Conservation (phyloP, 2,113 vertebrate genomes). For the Atlantisia rogersi region DNA sequence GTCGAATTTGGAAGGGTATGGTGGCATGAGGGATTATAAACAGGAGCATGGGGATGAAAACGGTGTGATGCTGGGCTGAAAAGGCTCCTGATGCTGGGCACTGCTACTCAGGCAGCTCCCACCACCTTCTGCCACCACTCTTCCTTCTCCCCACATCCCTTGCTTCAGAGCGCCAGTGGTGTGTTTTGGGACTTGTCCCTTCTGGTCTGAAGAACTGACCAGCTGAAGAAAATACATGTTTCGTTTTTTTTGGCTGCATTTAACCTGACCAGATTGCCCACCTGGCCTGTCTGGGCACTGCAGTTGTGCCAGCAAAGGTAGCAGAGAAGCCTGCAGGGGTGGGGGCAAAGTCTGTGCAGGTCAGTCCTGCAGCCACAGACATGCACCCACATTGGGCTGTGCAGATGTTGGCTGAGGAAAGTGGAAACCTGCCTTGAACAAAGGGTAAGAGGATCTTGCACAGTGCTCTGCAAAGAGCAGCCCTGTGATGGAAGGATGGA, state of each 20-base stretch:
- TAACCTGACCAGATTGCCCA: not conserved
- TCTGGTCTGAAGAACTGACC: not conserved
- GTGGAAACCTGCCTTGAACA: not conserved
- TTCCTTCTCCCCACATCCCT: not conserved
- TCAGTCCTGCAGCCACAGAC: not conserved
- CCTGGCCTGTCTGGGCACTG: not conserved
- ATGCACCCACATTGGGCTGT: not conserved
- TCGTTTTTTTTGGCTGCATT: not conserved
- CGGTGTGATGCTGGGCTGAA: not conserved
- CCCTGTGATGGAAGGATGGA: not conserved
- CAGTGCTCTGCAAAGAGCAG: not conserved
- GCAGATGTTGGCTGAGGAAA: not conserved
- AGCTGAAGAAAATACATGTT: not conserved
- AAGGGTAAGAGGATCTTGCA: not conserved
- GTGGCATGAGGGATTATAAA: not conserved
- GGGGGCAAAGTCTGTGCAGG: rapidly evolving
- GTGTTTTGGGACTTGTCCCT: not conserved
- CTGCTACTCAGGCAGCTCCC: not conserved
- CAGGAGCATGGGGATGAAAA: not conserved
- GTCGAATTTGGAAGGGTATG: not conserved
- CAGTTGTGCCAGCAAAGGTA: not conserved
- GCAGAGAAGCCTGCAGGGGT: not conserved
- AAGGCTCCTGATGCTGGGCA: not conserved
- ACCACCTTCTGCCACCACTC: not conserved
- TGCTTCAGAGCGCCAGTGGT: rapidly evolving